Conservation (phyloP, 2,888 invertebrate genomes). For the Tigriopus californicus region DNA sequence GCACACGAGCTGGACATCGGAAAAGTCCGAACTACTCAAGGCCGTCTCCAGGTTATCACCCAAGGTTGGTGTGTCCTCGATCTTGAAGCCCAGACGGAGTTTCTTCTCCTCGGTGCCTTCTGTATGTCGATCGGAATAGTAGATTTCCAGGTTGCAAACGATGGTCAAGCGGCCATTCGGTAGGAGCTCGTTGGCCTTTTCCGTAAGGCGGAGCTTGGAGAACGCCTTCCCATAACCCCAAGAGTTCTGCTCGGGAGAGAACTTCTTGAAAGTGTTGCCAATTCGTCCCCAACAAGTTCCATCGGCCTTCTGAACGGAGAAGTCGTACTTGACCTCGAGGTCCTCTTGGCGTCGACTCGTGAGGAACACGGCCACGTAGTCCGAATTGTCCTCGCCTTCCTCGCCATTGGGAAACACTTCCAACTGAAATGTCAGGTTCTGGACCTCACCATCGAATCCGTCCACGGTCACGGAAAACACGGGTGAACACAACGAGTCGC, state of each 20-base stretch:
- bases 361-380: conserved; percentile 11
- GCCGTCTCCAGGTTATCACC: conserved; percentile 1
- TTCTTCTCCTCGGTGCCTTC: conserved; percentile 5
- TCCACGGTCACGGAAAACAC: conserved; percentile 4
- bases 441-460: not conserved
- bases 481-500: conserved; percentile 8
- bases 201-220: conserved; percentile 2
- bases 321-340: conserved; percentile 11
- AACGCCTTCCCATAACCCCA: conserved; percentile 14
- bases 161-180: conserved; percentile 4
- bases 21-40: not conserved
- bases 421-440: not conserved
- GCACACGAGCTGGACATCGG: conserved; percentile 8
- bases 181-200: conserved; percentile 4
- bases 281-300: conserved; percentile 10
- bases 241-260: conserved; percentile 11
- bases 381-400: conserved; percentile 13
- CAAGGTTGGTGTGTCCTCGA: not conserved
- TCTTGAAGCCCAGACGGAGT: not conserved
- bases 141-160: conserved; percentile 13
- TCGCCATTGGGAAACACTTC: conserved; percentile 15
- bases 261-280: conserved; percentile 13
- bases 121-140: conserved; percentile 1
- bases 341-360: conserved; percentile 1
- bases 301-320: conserved; percentile 4